These are phyloP conservation scores for Ibidorhyncha struthersii DNA, from an alignment of 2,113 vertebrate genomes.

Conservation along the genomic window DNA sequence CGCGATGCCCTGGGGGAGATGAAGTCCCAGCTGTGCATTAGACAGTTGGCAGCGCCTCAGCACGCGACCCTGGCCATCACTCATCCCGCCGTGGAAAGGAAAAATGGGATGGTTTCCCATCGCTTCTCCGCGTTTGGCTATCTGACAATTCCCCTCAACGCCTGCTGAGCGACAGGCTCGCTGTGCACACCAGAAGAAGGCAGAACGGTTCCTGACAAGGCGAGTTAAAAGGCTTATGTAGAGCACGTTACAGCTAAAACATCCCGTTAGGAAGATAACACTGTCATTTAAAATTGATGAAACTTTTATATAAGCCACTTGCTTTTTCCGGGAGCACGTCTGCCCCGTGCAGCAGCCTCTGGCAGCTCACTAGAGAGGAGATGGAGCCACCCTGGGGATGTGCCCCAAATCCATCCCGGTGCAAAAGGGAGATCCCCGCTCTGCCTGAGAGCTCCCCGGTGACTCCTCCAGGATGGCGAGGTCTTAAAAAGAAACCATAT, in stretches of 20 bases:
- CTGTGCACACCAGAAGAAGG: background rate
- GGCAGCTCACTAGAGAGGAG: background rate
- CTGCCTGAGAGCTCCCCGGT: background rate
- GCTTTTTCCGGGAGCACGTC: background rate
- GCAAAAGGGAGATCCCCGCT: background rate
- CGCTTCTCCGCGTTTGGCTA: background rate
- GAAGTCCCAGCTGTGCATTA: background rate
- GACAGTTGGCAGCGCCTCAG: background rate
- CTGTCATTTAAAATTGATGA: constrained; percentile 53
- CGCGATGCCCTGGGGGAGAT: background rate
- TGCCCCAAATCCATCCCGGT: background rate
- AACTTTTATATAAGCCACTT: constrained; percentile 6
- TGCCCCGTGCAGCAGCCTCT: background rate
- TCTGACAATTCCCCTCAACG: background rate
- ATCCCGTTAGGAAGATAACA: background rate
- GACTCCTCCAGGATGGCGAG: background rate
- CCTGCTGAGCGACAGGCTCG: background rate
- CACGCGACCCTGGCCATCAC: background rate
- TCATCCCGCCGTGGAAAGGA: rapidly evolving
- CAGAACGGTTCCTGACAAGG: background rate
- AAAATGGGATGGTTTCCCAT: background rate
- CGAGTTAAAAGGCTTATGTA: constrained; percentile 32
- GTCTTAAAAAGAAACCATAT: background rate
- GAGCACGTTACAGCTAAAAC: constrained; percentile 13
- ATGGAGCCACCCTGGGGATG: background rate